Evolutionary conservation across 2,797 vertebrate species (phyloP).

Genomic region (Leuciscus waleckii): DNA sequence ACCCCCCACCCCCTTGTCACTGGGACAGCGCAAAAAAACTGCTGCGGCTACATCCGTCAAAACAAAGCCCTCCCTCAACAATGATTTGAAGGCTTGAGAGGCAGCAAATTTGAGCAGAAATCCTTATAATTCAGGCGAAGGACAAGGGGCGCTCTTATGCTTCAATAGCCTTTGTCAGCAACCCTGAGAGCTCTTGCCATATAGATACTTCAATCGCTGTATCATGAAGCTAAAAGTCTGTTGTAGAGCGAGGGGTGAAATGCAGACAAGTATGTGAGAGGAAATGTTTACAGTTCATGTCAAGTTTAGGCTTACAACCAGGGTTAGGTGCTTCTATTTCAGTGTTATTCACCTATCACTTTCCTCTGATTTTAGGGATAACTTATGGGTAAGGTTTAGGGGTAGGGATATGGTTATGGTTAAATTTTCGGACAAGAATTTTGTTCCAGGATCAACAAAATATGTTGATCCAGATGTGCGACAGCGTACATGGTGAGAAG

Average conservation of each 20-base stretch:
- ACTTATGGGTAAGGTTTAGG: too few species aligned
- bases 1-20: neutral
- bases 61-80: conserved; percentile 45
- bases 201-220: conserved; percentile 1
- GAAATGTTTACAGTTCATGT: too few species aligned
- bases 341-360: too few species aligned
- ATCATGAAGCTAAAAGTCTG: conserved; percentile 13
- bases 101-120: neutral
- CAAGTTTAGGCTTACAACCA: too few species aligned
- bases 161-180: conserved; percentile 19
- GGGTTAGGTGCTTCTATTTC: too few species aligned
- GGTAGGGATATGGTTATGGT: too few species aligned
- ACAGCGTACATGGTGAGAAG: too few species aligned
- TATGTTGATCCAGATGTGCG: too few species aligned
- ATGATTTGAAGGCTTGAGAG: neutral
- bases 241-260: conserved; percentile 9
- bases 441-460: too few species aligned
- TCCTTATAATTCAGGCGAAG: conserved; percentile 1
- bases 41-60: neutral
- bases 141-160: conserved; percentile 32
- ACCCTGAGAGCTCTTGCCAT: conserved; percentile 11
- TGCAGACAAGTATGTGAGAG: neutral
- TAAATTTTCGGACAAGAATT: too few species aligned
- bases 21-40: neutral
- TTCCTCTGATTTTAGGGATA: too few species aligned